phyloP scores from a whole-genome alignment of 2,888 invertebrate species.

The Cheilosia urbana region DNA sequence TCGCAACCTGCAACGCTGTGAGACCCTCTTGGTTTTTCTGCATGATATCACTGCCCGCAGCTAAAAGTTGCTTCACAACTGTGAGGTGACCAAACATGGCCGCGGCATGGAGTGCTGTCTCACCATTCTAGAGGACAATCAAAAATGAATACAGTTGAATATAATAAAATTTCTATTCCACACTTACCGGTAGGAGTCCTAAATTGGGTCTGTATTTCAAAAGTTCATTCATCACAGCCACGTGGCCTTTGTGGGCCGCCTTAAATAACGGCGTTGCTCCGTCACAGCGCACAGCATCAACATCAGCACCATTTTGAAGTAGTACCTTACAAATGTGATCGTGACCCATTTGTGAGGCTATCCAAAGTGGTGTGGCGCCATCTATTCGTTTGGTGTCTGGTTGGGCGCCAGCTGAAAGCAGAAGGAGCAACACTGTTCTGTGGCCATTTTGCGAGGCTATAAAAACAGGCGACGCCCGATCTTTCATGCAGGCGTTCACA shows the following conservation, averaged over 20 bases:
- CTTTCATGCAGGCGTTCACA: constrained; percentile 94
- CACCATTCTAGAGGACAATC: constrained; percentile 89
- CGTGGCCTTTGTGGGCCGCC: constrained; percentile 97
- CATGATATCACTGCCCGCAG: constrained; percentile 88
- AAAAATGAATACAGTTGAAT: constrained; percentile 15
- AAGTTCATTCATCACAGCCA: constrained; percentile 92
- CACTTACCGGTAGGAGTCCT: constrained; percentile 90
- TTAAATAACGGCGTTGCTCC: constrained; percentile 97
- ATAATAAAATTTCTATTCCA: neutral
- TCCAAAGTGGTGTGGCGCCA: constrained; percentile 96
- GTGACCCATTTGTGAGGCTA: constrained; percentile 97
- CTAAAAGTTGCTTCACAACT: constrained; percentile 90
- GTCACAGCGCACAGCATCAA: constrained; percentile 93
- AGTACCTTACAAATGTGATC: constrained; percentile 91
- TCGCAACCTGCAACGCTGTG: constrained; percentile 88
- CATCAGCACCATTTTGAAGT: constrained; percentile 90
- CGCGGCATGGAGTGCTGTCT: constrained; percentile 95
- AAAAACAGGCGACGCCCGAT: constrained; percentile 95
- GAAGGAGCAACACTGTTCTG: constrained; percentile 89
- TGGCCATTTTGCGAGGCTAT: constrained; percentile 98
- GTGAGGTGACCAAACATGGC: constrained; percentile 93
- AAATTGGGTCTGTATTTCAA: constrained; percentile 92
- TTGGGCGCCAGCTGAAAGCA: constrained; percentile 90
- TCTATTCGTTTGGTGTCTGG: constrained; percentile 91
- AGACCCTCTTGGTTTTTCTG: constrained; percentile 90